Evolutionary conservation across 2,113 vertebrate species (phyloP).

Genomic region (Melanerpes aurifrons): DNA sequence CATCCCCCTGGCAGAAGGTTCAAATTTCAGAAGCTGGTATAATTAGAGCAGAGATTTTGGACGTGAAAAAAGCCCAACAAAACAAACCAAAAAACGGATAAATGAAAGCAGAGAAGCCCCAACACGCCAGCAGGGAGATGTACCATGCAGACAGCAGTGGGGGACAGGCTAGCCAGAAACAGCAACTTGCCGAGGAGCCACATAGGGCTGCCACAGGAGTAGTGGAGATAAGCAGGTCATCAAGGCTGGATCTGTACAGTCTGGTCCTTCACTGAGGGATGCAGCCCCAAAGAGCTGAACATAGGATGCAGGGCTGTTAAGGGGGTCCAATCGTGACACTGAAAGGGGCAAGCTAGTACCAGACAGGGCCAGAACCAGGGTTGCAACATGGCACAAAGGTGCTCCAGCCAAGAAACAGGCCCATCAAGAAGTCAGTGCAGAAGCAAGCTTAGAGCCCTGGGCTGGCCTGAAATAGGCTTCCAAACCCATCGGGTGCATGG

Average conservation of each 20-base stretch:
- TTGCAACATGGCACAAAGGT: neutral
- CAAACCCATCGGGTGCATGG: neutral
- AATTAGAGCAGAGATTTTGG: neutral
- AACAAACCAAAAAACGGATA: neutral
- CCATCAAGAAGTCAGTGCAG: neutral
- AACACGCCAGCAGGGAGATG: accelerated
- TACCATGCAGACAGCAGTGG: accelerated
- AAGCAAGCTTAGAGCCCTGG: neutral
- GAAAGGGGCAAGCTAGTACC: neutral
- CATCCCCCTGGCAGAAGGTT: neutral
- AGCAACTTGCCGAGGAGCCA: neutral
- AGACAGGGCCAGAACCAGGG: neutral
- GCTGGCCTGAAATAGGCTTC: neutral
- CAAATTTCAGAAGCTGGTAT: neutral
- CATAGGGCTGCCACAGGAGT: neutral
- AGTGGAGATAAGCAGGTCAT: neutral
- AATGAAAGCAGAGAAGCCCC: neutral
- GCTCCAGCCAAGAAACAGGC: neutral
- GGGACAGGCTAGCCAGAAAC: neutral
- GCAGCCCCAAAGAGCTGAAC: neutral
- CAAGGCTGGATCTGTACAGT: neutral
- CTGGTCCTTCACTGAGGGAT: neutral
- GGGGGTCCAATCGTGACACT: too few relatives aligned
- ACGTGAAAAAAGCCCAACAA: neutral
- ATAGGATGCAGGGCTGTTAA: too few relatives aligned